Evolutionary conservation across 1,140 invertebrate species (phyloP), one percentile per base, ranked within the genome.

Genomic region (Capitella teleta): DNA sequence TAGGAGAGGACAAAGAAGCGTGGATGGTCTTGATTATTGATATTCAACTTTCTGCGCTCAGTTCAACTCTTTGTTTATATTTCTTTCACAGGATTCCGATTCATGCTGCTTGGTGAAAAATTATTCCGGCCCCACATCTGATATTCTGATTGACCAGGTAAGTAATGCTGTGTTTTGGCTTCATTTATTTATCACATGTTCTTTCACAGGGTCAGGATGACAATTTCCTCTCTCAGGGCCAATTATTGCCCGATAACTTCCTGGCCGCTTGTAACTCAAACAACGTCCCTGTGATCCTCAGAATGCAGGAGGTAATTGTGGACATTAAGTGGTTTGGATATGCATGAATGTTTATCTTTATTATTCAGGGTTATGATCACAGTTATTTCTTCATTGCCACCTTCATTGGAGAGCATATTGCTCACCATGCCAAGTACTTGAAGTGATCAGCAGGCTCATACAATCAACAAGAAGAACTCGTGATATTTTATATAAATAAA

Each of bases 371-470:
- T 14, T 98, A 97, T 69, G 92, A 98, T 73, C 95, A 98, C 68
- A 86, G 87, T 44, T 99, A 97, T 61, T 98, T 82, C 64, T 98
- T 94, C 63, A 87, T 98, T 57, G 75, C 87, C 2, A 83, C 88
- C 0, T 98, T 91, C 67, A 85, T 98, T 37, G 85, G 80, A 40
- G 91, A 98, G 63, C 95, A 99, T 72, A 80, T 99, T 55, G 80
- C 80, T 57, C 86, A 91, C 71, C 91, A 95, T 75, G 78, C 82
- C 12, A 84, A 77, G 54, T 62, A 62, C 57, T 61, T 79, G n/a
- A 62, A 59, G n/a, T n/a, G n/a, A n/a, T n/a, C n/a, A n/a, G n/a
- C n/a, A n/a, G n/a, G n/a, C n/a, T n/a, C n/a, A n/a, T n/a, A n/a
- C n/a, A n/a, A n/a, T n/a, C n/a, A n/a, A n/a, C n/a, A n/a, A n/a